phyloP scores from a whole-genome alignment of 1,140 invertebrate genomes.

The Musca domestica region DNA sequence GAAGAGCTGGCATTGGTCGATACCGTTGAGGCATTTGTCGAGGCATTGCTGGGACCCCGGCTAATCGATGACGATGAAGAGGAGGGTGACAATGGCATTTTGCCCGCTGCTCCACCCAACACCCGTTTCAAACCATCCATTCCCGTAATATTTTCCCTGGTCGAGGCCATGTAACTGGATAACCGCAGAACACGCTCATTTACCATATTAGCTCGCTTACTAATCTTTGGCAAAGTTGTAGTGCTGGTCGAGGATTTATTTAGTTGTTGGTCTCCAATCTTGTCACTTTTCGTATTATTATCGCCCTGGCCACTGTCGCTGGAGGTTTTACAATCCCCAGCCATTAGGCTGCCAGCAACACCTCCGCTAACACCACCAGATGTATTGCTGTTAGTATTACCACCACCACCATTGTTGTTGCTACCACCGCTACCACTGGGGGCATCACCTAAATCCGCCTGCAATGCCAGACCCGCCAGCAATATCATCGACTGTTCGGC shows the following conservation, averaged over 20 bases:
- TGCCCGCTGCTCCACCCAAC: not conserved
- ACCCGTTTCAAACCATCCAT: constrained; percentile 20
- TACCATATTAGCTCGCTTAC: constrained; percentile 40
- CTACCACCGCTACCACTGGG: constrained; percentile 33
- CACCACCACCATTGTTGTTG: constrained; percentile 10
- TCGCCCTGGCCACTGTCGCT: not conserved
- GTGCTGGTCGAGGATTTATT: constrained; percentile 26
- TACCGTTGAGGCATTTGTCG: constrained; percentile 10
- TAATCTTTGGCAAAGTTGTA: constrained; percentile 48
- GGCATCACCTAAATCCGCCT: constrained; percentile 85
- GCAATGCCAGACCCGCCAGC: constrained; percentile 81
- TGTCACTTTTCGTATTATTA: no score
- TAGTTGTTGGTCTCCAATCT: not conserved
- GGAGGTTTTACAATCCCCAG: not conserved
- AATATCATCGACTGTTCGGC: constrained; percentile 72
- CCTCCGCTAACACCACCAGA: not conserved
- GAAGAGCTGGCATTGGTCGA: constrained; percentile 7
- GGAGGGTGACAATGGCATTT: constrained; percentile 23
- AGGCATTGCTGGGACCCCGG: constrained; percentile 16
- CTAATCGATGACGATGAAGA: constrained; percentile 25
- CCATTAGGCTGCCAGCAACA: no score
- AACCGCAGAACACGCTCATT: constrained; percentile 46
- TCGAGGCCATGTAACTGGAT: constrained; percentile 40
- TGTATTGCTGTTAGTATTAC: constrained; percentile 24
- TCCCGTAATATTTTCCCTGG: not conserved